Percentiles rank a stretch among this genome's conserved stretches.
These are phyloP conservation scores for Glyphotaelius pellucidus DNA, from an alignment of 2,888 invertebrate species.

Conservation along the genomic window DNA sequence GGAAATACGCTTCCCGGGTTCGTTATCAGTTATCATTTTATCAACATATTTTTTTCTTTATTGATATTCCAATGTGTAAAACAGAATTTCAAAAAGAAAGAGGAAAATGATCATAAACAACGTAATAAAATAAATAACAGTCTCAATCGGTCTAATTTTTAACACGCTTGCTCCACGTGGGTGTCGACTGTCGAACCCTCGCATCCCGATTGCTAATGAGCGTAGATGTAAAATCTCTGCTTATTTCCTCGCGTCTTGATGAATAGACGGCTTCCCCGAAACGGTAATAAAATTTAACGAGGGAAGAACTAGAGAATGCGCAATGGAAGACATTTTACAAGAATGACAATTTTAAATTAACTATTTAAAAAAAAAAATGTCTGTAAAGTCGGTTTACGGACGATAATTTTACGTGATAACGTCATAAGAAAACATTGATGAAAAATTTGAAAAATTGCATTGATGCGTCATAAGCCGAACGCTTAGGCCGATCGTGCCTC, in stretches of 20 bases:
- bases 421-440: too few species aligned
- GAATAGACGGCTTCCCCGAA: background rate
- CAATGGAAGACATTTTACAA: background rate
- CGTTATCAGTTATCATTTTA: too few species aligned
- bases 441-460: too few species aligned
- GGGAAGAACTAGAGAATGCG: background rate
- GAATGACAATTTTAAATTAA: background rate
- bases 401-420: too few species aligned
- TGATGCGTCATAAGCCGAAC: too few species aligned
- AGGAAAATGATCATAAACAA: too few species aligned
- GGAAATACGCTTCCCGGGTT: too few species aligned
- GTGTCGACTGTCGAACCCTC: background rate
- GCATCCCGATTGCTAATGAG: background rate
- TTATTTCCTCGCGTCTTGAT: background rate
- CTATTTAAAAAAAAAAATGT: too few species aligned
- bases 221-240: background rate
- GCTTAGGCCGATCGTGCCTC: too few species aligned
- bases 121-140: background rate
- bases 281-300: background rate
- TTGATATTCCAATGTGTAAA: background rate
- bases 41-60: background rate
- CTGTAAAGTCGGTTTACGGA: too few species aligned
- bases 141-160: background rate
- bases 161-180: background rate
- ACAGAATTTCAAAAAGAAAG: background rate